Percentiles rank a stretch among this genome's conserved stretches.
phyloP scores from a whole-genome alignment of 2,113 vertebrate species.

The Siniperca knerii region DNA sequence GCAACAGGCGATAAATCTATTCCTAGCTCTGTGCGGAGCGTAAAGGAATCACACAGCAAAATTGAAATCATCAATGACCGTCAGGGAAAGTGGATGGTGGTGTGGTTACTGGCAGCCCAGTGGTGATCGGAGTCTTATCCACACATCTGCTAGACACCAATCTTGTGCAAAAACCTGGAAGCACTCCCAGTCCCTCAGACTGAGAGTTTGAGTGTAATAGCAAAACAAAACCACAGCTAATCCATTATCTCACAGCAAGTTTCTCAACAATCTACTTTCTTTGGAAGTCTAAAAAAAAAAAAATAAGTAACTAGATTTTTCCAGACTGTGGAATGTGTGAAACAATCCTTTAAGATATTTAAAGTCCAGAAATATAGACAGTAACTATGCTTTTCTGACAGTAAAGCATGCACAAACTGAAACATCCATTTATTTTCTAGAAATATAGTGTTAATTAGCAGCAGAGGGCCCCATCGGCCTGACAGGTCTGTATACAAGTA shows the following conservation, averaged over 20 bases:
- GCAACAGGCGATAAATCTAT: conserved; percentile 76
- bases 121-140: conserved; percentile 65
- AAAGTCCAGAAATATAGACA: neutral
- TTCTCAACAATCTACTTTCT: conserved; percentile 45
- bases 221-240: conserved; percentile 65
- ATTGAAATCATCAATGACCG: conserved; percentile 77
- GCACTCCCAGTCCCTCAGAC: conserved; percentile 62
- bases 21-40: conserved; percentile 44
- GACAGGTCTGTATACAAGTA: conserved; percentile 4
- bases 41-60: conserved; percentile 68
- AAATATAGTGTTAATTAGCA: conserved; percentile 17
- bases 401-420: neutral
- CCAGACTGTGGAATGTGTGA: neutral
- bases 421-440: neutral
- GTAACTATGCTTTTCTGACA: conserved; percentile 14
- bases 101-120: conserved; percentile 58
- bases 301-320: conserved; percentile 14
- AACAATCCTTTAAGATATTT: neutral
- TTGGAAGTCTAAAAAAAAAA: conserved; percentile 31
- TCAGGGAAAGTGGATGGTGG: conserved; percentile 54
- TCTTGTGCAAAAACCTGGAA: conserved; percentile 63
- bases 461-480: conserved; percentile 11
- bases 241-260: conserved; percentile 60
- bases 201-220: conserved; percentile 31
- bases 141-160: conserved; percentile 71